Evolutionary conservation across 2,113 vertebrate genomes (phyloP).

Genomic region (Callocephalon fimbriatum): DNA sequence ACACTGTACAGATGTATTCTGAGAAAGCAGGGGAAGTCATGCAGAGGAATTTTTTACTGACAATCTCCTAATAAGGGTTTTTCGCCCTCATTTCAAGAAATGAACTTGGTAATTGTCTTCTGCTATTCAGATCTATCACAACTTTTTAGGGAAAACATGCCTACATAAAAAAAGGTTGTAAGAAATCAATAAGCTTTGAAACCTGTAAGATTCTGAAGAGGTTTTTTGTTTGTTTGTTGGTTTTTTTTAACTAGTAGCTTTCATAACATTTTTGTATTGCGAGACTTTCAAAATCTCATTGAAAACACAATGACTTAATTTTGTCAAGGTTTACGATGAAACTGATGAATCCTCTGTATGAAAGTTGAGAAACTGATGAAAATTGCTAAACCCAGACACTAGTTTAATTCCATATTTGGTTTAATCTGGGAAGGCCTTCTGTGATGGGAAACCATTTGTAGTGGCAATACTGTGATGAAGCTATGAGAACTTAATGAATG

Average conservation of each 20-base stretch:
- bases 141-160: background rate
- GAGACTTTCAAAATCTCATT: background rate
- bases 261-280: background rate
- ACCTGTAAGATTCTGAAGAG: background rate
- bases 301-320: background rate
- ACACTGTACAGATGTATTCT: background rate
- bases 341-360: background rate
- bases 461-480: background rate
- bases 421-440: background rate
- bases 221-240: too few species aligned
- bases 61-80: accelerated
- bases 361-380: background rate
- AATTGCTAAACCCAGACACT: background rate
- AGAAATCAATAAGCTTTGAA: background rate
- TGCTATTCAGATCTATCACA: background rate
- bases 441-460: background rate
- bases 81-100: background rate
- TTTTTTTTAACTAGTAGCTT: background rate
- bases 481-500: background rate
- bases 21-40: background rate
- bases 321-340: background rate
- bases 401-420: background rate
- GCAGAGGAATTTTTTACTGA: background rate
- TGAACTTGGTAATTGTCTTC: background rate
- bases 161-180: background rate